These are phyloP conservation scores for Harpegnathos saltator DNA, from an alignment of 1,140 invertebrate species.

Conservation along the genomic window DNA sequence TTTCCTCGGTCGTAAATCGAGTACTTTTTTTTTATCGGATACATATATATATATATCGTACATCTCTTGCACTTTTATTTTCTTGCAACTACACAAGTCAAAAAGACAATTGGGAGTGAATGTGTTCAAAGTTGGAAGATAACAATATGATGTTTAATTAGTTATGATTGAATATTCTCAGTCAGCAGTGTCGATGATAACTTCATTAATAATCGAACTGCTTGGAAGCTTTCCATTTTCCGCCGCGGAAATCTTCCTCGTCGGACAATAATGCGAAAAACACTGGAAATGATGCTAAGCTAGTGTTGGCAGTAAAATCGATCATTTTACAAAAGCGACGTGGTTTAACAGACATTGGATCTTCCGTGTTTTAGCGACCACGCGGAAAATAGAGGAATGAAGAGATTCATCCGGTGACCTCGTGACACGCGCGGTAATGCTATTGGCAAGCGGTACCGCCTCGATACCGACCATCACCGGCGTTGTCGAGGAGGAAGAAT, in stretches of 20 bases:
- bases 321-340: conserved; percentile 34
- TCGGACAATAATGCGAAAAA: background rate
- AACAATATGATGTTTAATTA: too few relatives aligned
- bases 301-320: conserved; percentile 5
- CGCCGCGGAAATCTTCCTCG: background rate
- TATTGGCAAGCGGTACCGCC: conserved; percentile 79
- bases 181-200: too few relatives aligned
- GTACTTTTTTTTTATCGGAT: too few relatives aligned
- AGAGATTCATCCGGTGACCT: conserved; percentile 76
- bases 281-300: background rate
- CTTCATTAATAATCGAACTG: too few relatives aligned
- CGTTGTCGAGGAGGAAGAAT: conserved; percentile 82
- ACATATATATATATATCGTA: too few relatives aligned
- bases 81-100: too few relatives aligned
- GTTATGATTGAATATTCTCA: too few relatives aligned
- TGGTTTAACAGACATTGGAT: background rate
- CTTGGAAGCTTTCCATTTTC: background rate
- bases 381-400: conserved; percentile 69
- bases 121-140: too few relatives aligned
- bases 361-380: conserved; percentile 56
- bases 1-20: too few relatives aligned
- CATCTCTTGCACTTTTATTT: too few relatives aligned
- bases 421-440: conserved; percentile 79
- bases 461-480: conserved; percentile 84
- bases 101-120: too few relatives aligned